Evolutionary conservation across 2,113 vertebrate species (phyloP).

Genomic region (Telmatochromis sp.): DNA sequence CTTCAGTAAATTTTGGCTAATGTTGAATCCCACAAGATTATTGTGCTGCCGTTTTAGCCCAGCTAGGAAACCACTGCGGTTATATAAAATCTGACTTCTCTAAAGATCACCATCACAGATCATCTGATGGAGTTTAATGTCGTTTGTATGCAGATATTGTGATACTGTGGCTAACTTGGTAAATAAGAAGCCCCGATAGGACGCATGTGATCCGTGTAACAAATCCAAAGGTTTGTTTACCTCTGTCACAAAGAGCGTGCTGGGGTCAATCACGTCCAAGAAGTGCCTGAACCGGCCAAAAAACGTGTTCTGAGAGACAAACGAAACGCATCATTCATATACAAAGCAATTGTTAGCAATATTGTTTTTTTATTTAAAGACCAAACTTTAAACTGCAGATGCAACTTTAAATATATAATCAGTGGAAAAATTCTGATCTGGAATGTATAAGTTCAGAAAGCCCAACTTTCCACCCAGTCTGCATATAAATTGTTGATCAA

Average conservation of each 20-base stretch:
- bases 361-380: not conserved
- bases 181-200: not conserved
- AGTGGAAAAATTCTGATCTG: not conserved
- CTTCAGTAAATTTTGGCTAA: not conserved
- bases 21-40: not conserved
- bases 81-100: not conserved
- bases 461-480: not conserved
- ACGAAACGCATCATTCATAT: not conserved
- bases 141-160: not conserved
- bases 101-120: not conserved
- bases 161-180: not conserved
- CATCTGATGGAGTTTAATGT: not conserved
- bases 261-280: constrained; percentile 89
- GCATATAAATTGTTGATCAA: not conserved
- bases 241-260: constrained; percentile 86
- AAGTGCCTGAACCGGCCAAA: constrained; percentile 86
- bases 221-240: constrained; percentile 50
- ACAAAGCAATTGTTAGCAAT: not conserved
- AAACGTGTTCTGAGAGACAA: constrained; percentile 74
- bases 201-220: not conserved
- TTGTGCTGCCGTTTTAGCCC: not conserved
- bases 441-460: not conserved
- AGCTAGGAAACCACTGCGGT: not conserved
- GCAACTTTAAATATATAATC: not conserved
- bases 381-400: not conserved